Base-by-base conservation (phyloP, 2,113 vertebrate genomes). In the Elachura formosa region DNA sequence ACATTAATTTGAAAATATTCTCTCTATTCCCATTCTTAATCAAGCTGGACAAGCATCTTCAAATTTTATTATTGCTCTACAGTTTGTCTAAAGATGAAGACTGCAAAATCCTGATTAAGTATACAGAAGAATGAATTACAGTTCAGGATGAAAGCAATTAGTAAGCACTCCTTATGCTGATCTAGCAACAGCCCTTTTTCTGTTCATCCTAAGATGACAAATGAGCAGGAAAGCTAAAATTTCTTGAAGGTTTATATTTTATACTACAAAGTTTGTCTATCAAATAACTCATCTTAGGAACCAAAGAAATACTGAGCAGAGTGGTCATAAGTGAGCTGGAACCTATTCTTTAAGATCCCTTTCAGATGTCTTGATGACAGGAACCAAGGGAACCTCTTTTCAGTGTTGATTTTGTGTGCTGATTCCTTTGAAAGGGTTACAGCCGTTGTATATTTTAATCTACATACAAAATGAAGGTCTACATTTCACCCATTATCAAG, bases 281-380 rank as follows among this genome's bases (percentile, higher is more conserved):
- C 91, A 90, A 33, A 52, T 36, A 62, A 94, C 48, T 90, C 41
- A 54, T 85, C 77, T 87, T 56, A 62, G 41, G 58, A 90, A 86
- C 48, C n/a, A 94, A 76, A 95, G 40, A 95, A 95, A 93, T 72
- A 90, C 33, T 34, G 54, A 64, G 43, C 21, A 96, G 85, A 96
- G 79, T 59, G 84, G 68, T 86, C 74, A 72, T 77, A 59, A 34
- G 48, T 91, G 75, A 95, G 34, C 48, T 56, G 71, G 45, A 97
- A 58, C 31, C 54, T 82, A 82, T 94, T 96, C n/a, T 73, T 52
- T 79, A 85, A 95, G 72, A 84, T 64, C 23, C 23, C 52, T 95
- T 69, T 75, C 38, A 49, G 55, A 23, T 86, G 40, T 29, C 71
- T 94, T 82, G 85, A 73, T 92, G 64, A 93, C 23, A 80, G 38